phyloP scores from a whole-genome alignment of 2,888 invertebrate genomes.

The Eristalis pertinax region DNA sequence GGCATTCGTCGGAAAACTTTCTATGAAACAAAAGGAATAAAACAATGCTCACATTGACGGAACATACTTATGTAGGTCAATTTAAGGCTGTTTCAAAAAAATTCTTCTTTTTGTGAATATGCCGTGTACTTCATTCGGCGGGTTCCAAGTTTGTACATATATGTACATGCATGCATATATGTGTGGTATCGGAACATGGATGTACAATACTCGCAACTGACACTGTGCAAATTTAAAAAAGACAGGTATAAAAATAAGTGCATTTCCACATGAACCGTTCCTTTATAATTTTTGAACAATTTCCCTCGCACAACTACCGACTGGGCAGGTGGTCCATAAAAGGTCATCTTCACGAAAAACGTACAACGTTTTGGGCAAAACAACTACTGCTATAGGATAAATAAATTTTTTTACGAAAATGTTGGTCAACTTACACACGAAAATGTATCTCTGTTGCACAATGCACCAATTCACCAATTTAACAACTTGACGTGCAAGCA shows the following conservation, averaged over 20 bases:
- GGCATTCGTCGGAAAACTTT: slow-evolving; percentile 43
- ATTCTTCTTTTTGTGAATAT: slow-evolving; percentile 24
- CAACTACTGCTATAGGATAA: slow-evolving; percentile 51
- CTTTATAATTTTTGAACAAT: slow-evolving; percentile 51
- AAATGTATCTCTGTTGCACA: slow-evolving; percentile 67
- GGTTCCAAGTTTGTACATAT: not conserved
- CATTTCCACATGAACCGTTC: slow-evolving; percentile 52
- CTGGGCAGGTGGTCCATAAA: slow-evolving; percentile 62
- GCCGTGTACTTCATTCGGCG: not conserved
- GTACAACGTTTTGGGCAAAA: slow-evolving; percentile 52
- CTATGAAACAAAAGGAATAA: slow-evolving; percentile 34
- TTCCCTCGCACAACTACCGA: slow-evolving; percentile 62
- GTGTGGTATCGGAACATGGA: not conserved
- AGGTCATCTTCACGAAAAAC: slow-evolving; percentile 54
- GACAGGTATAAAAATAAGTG: slow-evolving; percentile 39
- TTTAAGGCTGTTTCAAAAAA: slow-evolving; percentile 20
- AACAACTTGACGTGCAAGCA: slow-evolving; percentile 65
- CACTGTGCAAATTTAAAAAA: slow-evolving; percentile 52
- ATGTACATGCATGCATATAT: not conserved
- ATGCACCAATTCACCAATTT: slow-evolving; percentile 58
- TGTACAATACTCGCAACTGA: not conserved
- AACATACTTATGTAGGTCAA: slow-evolving; percentile 43
- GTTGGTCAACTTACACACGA: slow-evolving; percentile 28
- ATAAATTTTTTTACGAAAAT: slow-evolving; percentile 8
- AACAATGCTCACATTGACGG: slow-evolving; percentile 19